Percentiles rank a stretch among this genome's conserved stretches.
phyloP scores from a whole-genome alignment of 2,113 vertebrate genomes.

The Sinosuthora webbiana region DNA sequence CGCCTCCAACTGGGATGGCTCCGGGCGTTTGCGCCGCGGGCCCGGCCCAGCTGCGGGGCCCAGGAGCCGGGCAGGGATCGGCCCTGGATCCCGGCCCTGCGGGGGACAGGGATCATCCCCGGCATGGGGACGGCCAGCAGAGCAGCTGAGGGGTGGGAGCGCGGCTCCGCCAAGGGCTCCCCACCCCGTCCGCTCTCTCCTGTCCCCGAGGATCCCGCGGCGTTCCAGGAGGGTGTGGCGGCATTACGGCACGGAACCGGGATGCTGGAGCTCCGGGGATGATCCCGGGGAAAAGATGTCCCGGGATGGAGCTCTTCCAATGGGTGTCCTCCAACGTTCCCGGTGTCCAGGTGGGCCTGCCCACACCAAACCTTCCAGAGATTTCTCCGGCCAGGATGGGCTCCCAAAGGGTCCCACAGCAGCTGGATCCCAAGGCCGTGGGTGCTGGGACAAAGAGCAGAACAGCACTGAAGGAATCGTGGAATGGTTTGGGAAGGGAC shows the following conservation, averaged over 20 bases:
- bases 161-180: conserved; percentile 28
- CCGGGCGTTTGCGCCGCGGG: neutral
- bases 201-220: neutral
- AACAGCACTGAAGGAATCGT: neutral
- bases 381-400: neutral
- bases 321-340: fast-evolving
- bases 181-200: neutral
- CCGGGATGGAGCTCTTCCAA: neutral
- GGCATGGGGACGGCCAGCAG: neutral
- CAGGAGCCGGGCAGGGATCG: neutral
- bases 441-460: fast-evolving
- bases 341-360: fast-evolving
- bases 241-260: neutral
- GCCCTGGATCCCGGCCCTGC: neutral
- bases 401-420: neutral
- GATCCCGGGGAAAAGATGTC: neutral
- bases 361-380: fast-evolving
- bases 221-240: neutral
- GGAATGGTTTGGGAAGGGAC: neutral
- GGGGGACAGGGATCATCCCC: neutral
- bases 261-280: neutral
- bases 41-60: conserved; percentile 29
- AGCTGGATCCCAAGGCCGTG: fast-evolving
- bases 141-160: conserved; percentile 48
- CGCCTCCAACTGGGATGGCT: conserved; percentile 25